phyloP scores from a whole-genome alignment of 2,888 invertebrate genomes.

The Andrena flavipes region DNA sequence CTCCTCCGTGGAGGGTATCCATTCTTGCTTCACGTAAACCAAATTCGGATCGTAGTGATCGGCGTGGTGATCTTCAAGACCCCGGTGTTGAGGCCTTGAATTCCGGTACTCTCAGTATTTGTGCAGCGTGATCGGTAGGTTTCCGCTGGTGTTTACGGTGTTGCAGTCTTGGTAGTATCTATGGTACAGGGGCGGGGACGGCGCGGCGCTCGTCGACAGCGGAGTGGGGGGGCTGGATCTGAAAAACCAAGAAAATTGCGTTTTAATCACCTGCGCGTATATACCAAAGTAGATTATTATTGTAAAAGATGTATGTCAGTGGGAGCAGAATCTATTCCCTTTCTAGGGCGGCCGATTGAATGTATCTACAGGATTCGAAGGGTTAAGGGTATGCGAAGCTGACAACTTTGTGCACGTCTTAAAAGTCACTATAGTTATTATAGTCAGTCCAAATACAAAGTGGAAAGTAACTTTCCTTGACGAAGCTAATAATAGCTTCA shows the following conservation, averaged over 20 bases:
- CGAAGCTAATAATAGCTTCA: no score
- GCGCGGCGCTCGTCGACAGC: slow-evolving; percentile 81
- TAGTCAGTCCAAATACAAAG: no score
- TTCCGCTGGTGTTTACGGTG: slow-evolving; percentile 82
- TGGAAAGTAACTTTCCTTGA: no score
- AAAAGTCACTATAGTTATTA: no score
- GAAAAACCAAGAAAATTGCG: slow-evolving; percentile 35
- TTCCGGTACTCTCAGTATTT: slow-evolving; percentile 84
- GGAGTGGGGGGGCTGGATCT: slow-evolving; percentile 84
- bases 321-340: no score
- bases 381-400: no score
- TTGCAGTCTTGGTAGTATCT: slow-evolving; percentile 84
- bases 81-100: slow-evolving; percentile 81
- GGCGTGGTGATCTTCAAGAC: slow-evolving; percentile 77
- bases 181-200: slow-evolving; percentile 82
- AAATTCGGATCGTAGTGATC: slow-evolving; percentile 77
- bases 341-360: no score
- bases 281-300: no score
- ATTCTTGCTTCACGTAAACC: slow-evolving; percentile 83
- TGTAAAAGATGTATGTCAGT: no score
- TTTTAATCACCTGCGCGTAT: no score
- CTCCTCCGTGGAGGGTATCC: slow-evolving; percentile 80
- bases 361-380: no score
- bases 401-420: no score
- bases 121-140: slow-evolving; percentile 83